Evolutionary conservation across 2,797 vertebrate genomes (phyloP).

Genomic region (Trachops cirrhosus): DNA sequence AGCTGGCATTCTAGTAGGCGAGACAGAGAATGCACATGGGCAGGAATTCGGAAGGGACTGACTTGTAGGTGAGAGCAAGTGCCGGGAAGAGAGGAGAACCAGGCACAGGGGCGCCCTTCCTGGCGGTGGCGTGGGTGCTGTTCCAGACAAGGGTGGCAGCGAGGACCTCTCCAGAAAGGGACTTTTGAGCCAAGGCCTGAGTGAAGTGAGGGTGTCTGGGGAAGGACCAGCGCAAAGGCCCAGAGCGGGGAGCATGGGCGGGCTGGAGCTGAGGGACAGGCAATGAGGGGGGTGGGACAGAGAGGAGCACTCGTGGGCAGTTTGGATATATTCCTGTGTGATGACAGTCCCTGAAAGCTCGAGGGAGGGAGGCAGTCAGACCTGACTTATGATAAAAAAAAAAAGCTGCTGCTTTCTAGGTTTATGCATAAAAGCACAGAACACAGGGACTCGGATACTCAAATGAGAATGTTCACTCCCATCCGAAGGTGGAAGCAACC

Average conservation of each 20-base stretch:
- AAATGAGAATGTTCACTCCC: fast-evolving
- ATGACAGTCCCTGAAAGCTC: neutral
- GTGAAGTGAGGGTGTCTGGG: fast-evolving
- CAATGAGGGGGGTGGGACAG: neutral
- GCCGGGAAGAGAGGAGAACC: fast-evolving
- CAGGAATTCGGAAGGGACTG: fast-evolving
- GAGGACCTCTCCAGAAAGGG: neutral
- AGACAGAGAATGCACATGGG: fast-evolving
- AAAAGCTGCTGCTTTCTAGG: neutral
- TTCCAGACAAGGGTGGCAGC: no score
- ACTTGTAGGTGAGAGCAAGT: neutral
- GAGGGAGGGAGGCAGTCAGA: neutral
- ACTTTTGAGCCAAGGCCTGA: neutral
- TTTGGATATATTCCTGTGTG: neutral
- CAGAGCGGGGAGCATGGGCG: fast-evolving
- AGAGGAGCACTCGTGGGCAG: neutral
- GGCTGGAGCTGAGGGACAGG: fast-evolving
- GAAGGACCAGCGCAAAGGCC: neutral
- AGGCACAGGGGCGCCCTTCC: fast-evolving
- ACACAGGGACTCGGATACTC: neutral
- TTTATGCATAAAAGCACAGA: neutral
- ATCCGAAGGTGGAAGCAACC: neutral
- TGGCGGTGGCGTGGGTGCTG: fast-evolving
- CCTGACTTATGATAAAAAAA: neutral
- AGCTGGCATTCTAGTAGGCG: fast-evolving